phyloP scores from a whole-genome alignment of 2,888 invertebrate genomes.

The Drosophila neoperkinsi region DNA sequence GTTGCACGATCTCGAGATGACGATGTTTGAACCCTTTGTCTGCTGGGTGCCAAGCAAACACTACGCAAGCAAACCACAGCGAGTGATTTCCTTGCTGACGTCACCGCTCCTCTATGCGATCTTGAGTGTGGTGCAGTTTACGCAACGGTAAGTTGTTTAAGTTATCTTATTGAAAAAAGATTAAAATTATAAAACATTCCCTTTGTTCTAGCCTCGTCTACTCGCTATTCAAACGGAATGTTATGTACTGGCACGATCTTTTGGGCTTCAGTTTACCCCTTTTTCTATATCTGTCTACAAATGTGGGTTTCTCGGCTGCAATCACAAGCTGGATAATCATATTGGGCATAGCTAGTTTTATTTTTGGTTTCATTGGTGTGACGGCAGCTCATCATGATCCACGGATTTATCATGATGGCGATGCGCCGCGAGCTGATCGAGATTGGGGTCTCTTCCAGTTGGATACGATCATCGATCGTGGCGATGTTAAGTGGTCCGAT shows the following conservation, averaged over 20 bases:
- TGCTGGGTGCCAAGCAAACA: conserved; percentile 87
- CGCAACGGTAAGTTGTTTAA: conserved; percentile 50
- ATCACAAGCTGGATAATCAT: conserved; percentile 86
- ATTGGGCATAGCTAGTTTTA: conserved; percentile 86
- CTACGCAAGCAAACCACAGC: conserved; percentile 86
- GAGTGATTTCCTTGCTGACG: conserved; percentile 86
- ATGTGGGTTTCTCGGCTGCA: conserved; percentile 39
- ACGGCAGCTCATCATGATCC: conserved; percentile 93
- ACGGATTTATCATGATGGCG: conserved; percentile 91
- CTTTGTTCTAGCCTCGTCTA: conserved; percentile 42
- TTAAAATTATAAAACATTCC: not conserved
- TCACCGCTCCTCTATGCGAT: conserved; percentile 82
- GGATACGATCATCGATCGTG: conserved; percentile 90
- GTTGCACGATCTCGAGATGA: conserved; percentile 90
- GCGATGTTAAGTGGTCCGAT: conserved; percentile 88
- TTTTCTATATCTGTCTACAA: conserved; percentile 83
- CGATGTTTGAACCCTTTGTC: conserved; percentile 88
- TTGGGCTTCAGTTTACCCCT: conserved; percentile 84
- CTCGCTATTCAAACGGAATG: conserved; percentile 60
- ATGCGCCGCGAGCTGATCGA: conserved; percentile 85
- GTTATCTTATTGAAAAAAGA: not conserved
- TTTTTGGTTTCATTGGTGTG: conserved; percentile 88
- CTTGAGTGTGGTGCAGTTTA: conserved; percentile 50
- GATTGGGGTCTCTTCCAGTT: conserved; percentile 93
- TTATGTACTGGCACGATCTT: conserved; percentile 83